Conservation (phyloP, 2,888 invertebrate species). For the Heliconius charithonia region DNA sequence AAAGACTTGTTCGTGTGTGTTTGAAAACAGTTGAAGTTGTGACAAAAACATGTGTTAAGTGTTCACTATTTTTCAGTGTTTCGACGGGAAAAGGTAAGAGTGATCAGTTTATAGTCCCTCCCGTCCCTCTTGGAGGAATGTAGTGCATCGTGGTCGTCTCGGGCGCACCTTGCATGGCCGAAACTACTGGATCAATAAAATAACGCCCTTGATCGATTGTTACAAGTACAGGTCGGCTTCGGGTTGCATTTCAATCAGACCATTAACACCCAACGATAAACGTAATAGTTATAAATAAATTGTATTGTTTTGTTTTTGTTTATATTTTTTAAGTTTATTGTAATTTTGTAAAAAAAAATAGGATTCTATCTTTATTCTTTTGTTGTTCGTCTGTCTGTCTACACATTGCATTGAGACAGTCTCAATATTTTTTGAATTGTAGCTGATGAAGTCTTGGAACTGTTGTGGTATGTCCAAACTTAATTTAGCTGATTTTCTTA, state of each 20-base stretch:
- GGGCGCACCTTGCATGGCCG: conserved; percentile 73
- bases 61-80: conserved; percentile 50
- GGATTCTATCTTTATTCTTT: not conserved
- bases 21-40: conserved; percentile 60
- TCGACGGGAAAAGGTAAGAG: conserved; percentile 70
- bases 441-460: not conserved
- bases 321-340: not conserved
- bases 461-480: not conserved
- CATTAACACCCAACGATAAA: conserved; percentile 26
- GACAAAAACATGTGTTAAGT: conserved; percentile 62
- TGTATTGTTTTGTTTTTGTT: not conserved
- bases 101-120: conserved; percentile 79
- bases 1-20: conserved; percentile 62
- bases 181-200: conserved; percentile 51
- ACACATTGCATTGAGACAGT: no score
- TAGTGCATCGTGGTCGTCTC: conserved; percentile 70
- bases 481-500: not conserved
- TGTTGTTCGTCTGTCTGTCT: not conserved
- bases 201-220: conserved; percentile 45
- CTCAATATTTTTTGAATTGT: not conserved
- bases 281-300: conserved; percentile 19
- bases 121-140: conserved; percentile 80
- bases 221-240: conserved; percentile 40
- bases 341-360: not conserved
- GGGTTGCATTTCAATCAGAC: conserved; percentile 34